These are phyloP conservation scores for Caenorhabditis plicata DNA, from an alignment of 2,888 invertebrate species.

Conservation along the genomic window DNA sequence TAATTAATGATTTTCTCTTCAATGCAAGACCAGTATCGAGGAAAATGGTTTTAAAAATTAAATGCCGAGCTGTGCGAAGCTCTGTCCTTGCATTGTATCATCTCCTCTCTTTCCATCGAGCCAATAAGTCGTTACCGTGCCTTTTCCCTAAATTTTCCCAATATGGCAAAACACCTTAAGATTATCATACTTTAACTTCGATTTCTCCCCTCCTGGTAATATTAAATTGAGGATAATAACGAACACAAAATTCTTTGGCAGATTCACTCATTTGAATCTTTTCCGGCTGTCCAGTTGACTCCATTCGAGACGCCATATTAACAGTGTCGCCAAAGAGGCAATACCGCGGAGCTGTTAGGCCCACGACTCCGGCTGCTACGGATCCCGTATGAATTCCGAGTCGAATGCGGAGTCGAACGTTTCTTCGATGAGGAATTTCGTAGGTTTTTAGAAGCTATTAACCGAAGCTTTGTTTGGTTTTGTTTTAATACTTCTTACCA, in stretches of 20 bases:
- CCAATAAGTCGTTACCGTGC: conserved; percentile 57
- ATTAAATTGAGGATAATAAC: conserved; percentile 54
- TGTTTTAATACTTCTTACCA: no score
- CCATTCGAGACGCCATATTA: conserved; percentile 62
- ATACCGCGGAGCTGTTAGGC: conserved; percentile 61
- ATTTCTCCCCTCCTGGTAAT: conserved; percentile 52
- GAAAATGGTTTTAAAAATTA: no score
- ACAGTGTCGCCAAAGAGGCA: conserved; percentile 65
- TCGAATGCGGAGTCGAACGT: conserved; percentile 54
- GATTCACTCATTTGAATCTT: conserved; percentile 58
- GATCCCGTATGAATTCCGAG: conserved; percentile 61
- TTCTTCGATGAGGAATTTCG: conserved; percentile 53
- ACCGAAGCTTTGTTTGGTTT: no score
- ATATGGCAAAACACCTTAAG: no score
- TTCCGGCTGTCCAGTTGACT: conserved; percentile 59
- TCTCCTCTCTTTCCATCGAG: conserved; percentile 45
- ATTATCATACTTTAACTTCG: no score
- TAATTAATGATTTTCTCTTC: no score
- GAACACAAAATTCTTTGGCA: conserved; percentile 26
- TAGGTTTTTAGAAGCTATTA: conserved; percentile 47
- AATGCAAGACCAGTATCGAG: no score
- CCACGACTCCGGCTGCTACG: conserved; percentile 63
- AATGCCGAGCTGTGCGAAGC: conserved; percentile 24
- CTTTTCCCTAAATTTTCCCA: no score
- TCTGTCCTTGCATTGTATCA: conserved; percentile 17